Conservation (phyloP, 2,113 vertebrate species). For the Ctenomys sociabilis region DNA sequence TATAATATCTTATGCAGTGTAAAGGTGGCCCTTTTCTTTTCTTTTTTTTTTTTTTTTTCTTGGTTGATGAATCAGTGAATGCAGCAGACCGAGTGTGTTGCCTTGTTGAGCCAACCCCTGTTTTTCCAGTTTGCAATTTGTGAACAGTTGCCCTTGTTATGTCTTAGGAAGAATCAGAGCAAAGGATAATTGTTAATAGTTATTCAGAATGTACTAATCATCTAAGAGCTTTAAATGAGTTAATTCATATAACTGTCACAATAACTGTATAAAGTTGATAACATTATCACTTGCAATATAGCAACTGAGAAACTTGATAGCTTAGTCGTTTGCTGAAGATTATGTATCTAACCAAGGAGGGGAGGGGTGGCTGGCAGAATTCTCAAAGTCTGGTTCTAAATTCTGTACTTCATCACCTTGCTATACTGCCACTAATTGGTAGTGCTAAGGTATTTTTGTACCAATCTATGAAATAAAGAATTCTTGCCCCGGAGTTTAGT, state of each 20-base stretch:
- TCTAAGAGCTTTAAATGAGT: constrained; percentile 23
- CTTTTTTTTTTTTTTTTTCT: not conserved
- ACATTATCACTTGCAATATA: not conserved
- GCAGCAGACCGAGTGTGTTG: not conserved
- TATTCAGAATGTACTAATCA: not conserved
- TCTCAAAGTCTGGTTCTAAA: constrained; percentile 31
- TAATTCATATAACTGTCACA: not conserved
- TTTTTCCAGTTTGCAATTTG: not conserved
- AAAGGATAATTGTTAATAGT: constrained; percentile 27
- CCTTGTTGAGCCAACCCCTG: not conserved
- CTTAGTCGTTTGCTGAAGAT: not conserved
- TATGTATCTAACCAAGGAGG: not conserved
- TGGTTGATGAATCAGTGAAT: not conserved
- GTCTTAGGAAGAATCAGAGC: not conserved
- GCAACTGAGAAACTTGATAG: not conserved
- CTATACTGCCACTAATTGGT: not conserved
- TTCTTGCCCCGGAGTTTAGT: not conserved
- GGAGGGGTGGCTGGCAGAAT: not conserved
- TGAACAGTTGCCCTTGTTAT: not conserved
- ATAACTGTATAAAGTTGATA: not conserved
- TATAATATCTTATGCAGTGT: not conserved
- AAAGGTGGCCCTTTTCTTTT: not conserved
- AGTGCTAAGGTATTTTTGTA: not conserved
- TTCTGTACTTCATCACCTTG: not conserved
- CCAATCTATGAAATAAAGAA: not conserved